Evolutionary conservation across 2,888 invertebrate species (phyloP), one percentile per base, ranked within the genome.

Genomic region (Eupithecia subfuscata): DNA sequence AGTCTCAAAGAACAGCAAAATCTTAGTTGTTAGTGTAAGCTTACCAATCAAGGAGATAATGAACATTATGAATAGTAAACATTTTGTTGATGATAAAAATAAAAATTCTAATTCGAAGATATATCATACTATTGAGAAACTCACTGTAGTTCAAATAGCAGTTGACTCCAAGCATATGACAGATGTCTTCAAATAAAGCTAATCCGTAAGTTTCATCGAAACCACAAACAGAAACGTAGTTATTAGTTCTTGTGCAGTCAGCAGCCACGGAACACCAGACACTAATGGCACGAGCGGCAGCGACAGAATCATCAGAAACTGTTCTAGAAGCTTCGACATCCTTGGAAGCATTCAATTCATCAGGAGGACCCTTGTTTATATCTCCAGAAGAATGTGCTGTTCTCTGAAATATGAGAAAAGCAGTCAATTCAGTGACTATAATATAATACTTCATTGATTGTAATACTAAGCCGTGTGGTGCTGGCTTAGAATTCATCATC

Each of bases 91-190:
- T 7, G 37, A 37, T 37, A 4, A 37, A 37, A 37, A 37, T 37
- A 37, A 37, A 7, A 7, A 37, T 37, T 4, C 37, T 7, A 37
- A 37, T n/a, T n/a, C n/a, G n/a, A n/a, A n/a, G n/a, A n/a, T n/a
- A n/a, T n/a, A n/a, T n/a, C n/a, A n/a, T 1, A 34, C n/a, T 8
- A 70, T 48, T 37, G 8, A 63, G 18, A 45, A 25, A 73, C 73
- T 76, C 48, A 76, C 76, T 73, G 69, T 89, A 90, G 75, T 89
- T 89, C 89, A 89, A 92, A 82, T 89, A 91, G 76, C 93, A 93
- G 77, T 93, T 92, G 2, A 91, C 89, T 75, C 89, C 86, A 12
- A 92, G 74, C 89, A 93, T 87, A 74, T 93, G 92, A 71, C 92
- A 93, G 12, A 91, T 72, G 52, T 92, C 89, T 56, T 90, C 89